Evolutionary conservation across 2,797 vertebrate species (phyloP).

Genomic region (Buceros bicornis): DNA sequence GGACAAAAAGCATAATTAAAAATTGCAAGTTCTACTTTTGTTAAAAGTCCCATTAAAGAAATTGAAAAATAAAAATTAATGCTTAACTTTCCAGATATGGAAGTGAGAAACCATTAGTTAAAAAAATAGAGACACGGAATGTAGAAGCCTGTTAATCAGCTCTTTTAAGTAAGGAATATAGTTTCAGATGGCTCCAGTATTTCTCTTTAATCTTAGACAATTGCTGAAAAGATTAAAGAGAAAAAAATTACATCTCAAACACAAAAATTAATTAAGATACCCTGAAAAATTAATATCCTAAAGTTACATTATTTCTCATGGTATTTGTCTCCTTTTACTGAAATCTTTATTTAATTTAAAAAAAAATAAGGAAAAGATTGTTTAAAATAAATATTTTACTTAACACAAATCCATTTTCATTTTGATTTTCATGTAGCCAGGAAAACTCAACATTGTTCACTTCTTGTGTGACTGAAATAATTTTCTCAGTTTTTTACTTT

Average conservation of each 20-base stretch:
- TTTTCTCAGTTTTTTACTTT: background rate
- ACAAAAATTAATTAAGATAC: background rate
- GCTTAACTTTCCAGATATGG: background rate
- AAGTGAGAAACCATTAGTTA: background rate
- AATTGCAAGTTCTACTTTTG: background rate
- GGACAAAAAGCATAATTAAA: background rate
- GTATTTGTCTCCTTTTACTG: background rate
- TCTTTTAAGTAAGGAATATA: background rate
- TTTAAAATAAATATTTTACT: background rate
- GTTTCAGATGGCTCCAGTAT: background rate
- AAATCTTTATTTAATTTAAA: background rate
- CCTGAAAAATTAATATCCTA: background rate
- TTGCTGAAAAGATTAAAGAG: background rate
- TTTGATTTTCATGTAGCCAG: background rate
- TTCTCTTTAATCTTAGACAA: background rate
- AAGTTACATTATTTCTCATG: background rate
- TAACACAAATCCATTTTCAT: background rate
- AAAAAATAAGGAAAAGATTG: background rate
- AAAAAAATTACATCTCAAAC: background rate
- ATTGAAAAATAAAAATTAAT: background rate
- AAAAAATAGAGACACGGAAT: background rate
- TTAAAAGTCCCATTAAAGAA: background rate
- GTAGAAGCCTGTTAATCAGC: background rate
- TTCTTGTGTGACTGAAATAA: background rate
- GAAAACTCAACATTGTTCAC: background rate